Evolutionary conservation across 2,888 invertebrate genomes (phyloP).

Genomic region (Coleophora deauratella): DNA sequence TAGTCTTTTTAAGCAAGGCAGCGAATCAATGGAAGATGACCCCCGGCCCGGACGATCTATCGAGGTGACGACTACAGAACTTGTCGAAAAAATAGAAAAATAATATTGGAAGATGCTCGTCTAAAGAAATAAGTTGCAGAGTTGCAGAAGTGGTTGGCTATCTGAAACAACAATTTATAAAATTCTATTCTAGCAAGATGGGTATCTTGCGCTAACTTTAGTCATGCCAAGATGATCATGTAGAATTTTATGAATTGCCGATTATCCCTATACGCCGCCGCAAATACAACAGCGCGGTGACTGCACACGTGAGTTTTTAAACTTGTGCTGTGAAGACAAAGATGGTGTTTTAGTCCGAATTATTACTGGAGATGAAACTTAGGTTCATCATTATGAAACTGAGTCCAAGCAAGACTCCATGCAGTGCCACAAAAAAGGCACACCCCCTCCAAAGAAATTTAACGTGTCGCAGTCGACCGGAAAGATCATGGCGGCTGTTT

Average conservation of each 20-base stretch:
- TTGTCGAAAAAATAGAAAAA: not conserved
- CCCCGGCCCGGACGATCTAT: not conserved
- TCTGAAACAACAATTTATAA: too few relatives aligned
- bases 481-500: not conserved
- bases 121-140: too few relatives aligned
- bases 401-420: too few relatives aligned
- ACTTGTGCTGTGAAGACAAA: conserved; percentile 8
- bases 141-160: too few relatives aligned
- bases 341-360: conserved; percentile 10
- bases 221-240: too few relatives aligned
- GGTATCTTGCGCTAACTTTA: too few relatives aligned
- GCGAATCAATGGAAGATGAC: conserved; percentile 1
- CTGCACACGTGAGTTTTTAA: conserved; percentile 10
- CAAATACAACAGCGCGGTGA: conserved; percentile 18
- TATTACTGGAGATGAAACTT: conserved; percentile 10
- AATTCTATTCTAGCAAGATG: not conserved
- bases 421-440: conserved; percentile 1
- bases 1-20: not conserved
- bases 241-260: too few relatives aligned
- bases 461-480: not conserved
- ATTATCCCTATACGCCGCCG: conserved; percentile 19
- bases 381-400: too few relatives aligned
- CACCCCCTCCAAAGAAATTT: conserved; percentile 1
- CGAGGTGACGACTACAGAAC: not conserved
- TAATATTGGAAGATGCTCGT: not conserved